Conservation (phyloP, 1,140 invertebrate species). For the Thrips palmi region DNA sequence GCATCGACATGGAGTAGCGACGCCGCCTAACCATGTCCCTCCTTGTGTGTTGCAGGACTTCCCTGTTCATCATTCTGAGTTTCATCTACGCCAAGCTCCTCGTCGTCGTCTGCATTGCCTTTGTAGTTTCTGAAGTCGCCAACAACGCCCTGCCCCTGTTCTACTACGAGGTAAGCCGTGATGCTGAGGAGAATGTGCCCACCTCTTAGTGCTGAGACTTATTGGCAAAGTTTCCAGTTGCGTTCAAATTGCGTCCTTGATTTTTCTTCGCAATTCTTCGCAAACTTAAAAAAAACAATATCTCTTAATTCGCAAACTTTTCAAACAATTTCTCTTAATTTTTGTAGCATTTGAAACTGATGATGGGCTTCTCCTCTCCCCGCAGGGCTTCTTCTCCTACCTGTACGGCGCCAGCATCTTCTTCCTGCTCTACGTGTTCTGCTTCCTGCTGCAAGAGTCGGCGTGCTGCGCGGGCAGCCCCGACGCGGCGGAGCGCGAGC, state of each 20-base stretch:
- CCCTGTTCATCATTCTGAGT: constrained; percentile 83
- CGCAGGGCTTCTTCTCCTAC: constrained; percentile 94
- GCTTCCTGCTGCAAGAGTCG: constrained; percentile 85
- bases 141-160: constrained; percentile 74
- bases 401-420: constrained; percentile 87
- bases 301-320: too few species aligned
- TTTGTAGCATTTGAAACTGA: too few species aligned
- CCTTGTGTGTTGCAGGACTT: constrained; percentile 51
- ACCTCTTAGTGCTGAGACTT: too few species aligned
- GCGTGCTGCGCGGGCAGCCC: constrained; percentile 54
- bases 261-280: too few species aligned
- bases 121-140: constrained; percentile 81
- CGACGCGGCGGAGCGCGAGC: constrained; percentile 49
- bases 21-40: background rate
- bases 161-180: constrained; percentile 56
- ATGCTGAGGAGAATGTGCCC: too few species aligned
- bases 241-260: too few species aligned
- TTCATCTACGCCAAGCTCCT: constrained; percentile 84
- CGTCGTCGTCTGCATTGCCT: constrained; percentile 78
- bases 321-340: too few species aligned
- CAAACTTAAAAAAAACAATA: too few species aligned
- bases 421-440: constrained; percentile 91
- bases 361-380: constrained; percentile 4
- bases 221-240: too few species aligned
- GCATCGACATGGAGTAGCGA: too few species aligned